Evolutionary conservation across 1,140 invertebrate species (phyloP).

Genomic region (Oncopeltus fasciatus): DNA sequence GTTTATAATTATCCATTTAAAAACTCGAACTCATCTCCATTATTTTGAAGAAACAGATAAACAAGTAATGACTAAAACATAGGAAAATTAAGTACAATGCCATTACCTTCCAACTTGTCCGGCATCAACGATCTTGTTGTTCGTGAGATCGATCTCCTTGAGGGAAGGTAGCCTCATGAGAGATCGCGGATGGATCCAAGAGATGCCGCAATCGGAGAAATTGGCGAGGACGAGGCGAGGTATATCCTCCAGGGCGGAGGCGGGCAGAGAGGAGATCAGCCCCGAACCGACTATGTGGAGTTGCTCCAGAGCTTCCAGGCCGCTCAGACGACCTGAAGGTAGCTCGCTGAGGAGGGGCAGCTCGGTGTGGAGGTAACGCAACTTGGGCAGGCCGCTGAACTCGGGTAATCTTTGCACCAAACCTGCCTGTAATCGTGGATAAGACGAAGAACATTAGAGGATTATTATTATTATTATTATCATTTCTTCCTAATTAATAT

Average conservation of each 20-base stretch:
- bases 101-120: slow-evolving; percentile 50
- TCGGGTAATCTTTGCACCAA: slow-evolving; percentile 53
- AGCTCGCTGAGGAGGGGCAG: slow-evolving; percentile 52
- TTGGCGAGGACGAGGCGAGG: slow-evolving; percentile 57
- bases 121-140: slow-evolving; percentile 59
- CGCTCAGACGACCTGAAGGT: slow-evolving; percentile 52
- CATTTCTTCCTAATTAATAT: too few relatives aligned
- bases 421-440: slow-evolving; percentile 54
- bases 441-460: too few relatives aligned
- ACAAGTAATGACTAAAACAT: too few relatives aligned
- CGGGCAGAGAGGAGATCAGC: slow-evolving; percentile 47
- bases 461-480: too few relatives aligned
- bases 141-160: slow-evolving; percentile 49
- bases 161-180: slow-evolving; percentile 53
- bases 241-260: slow-evolving; percentile 55
- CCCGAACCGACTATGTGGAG: slow-evolving; percentile 55
- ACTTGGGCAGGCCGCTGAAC: slow-evolving; percentile 45
- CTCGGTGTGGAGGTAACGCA: slow-evolving; percentile 41
- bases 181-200: slow-evolving; percentile 62
- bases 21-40: too few relatives aligned
- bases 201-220: slow-evolving; percentile 58
- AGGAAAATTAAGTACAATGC: too few relatives aligned
- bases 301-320: slow-evolving; percentile 55
- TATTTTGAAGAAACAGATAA: too few relatives aligned
- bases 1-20: too few relatives aligned